These are phyloP conservation scores for Neria commutata DNA, from an alignment of 2,888 invertebrate genomes.

Conservation along the genomic window DNA sequence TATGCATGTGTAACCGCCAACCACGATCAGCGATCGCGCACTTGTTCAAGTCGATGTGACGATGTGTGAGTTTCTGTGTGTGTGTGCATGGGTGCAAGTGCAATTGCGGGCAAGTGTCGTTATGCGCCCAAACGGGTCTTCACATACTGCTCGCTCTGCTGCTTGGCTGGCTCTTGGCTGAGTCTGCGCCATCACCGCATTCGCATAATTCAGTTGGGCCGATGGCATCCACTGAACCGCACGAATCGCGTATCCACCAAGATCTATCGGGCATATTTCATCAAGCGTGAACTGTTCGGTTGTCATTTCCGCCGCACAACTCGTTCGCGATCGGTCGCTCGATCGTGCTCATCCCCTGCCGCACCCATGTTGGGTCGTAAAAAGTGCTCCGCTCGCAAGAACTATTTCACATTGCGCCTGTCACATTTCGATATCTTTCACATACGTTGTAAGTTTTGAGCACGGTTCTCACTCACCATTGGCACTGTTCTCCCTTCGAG, in stretches of 20 bases:
- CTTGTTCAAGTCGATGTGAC: too few relatives aligned
- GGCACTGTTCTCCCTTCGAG: too few relatives aligned
- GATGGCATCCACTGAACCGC: slow-evolving; percentile 37
- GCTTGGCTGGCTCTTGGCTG: slow-evolving; percentile 41
- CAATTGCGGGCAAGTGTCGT: slow-evolving; percentile 2
- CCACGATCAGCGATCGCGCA: too few relatives aligned
- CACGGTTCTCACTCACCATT: background rate
- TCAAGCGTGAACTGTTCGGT: background rate
- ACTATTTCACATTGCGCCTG: slow-evolving; percentile 53
- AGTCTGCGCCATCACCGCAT: slow-evolving; percentile 43
- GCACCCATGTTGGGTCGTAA: slow-evolving; percentile 50
- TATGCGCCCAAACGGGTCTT: background rate
- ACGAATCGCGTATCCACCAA: background rate
- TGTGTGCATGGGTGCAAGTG: slow-evolving; percentile 7
- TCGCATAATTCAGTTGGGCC: slow-evolving; percentile 41
- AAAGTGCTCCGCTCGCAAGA: slow-evolving; percentile 46
- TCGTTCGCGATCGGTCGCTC: background rate
- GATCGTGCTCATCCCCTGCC: background rate
- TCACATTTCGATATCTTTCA: slow-evolving; percentile 53
- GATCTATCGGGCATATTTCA: background rate
- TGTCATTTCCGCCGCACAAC: background rate
- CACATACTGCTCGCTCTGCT: slow-evolving; percentile 10
- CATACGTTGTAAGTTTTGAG: slow-evolving; percentile 47
- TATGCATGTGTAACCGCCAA: background rate
- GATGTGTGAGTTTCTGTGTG: background rate